Conservation (phyloP, 2,797 vertebrate genomes). For the Simalia tracyae region DNA sequence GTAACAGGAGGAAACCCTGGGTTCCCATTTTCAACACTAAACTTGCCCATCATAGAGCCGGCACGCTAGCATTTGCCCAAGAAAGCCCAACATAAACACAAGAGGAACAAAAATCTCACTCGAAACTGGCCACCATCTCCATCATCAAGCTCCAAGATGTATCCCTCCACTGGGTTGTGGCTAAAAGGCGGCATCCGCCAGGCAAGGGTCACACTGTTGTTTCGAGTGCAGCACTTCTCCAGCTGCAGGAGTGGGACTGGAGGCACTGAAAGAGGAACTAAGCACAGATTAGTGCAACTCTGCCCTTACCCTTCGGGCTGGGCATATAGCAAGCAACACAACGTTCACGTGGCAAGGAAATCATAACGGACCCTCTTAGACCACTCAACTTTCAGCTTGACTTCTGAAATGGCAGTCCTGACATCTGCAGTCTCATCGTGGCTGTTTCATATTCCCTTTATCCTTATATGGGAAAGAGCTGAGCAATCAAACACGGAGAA, state of each 20-base stretch:
- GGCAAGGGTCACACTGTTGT: constrained; percentile 96
- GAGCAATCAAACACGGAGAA: not conserved
- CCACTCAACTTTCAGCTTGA: constrained; percentile 11
- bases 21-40: not conserved
- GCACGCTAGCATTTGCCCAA: not conserved
- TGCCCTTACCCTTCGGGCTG: constrained; percentile 51
- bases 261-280: constrained; percentile 82
- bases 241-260: constrained; percentile 89
- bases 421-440: not conserved
- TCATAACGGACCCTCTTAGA: not conserved
- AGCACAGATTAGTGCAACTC: constrained; percentile 67
- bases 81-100: constrained; percentile 45
- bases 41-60: not conserved
- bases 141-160: constrained; percentile 96
- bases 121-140: constrained; percentile 94
- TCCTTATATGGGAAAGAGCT: not conserved
- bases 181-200: constrained; percentile 87
- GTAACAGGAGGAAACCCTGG: not conserved
- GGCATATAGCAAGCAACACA: rapidly evolving
- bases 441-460: not conserved
- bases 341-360: not conserved
- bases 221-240: constrained; percentile 94
- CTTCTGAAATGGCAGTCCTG: not conserved
- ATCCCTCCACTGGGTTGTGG: constrained; percentile 87
- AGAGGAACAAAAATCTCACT: constrained; percentile 77